Base-by-base conservation (phyloP, 1,140 invertebrate species). In the Mizuhopecten yessoensis region DNA sequence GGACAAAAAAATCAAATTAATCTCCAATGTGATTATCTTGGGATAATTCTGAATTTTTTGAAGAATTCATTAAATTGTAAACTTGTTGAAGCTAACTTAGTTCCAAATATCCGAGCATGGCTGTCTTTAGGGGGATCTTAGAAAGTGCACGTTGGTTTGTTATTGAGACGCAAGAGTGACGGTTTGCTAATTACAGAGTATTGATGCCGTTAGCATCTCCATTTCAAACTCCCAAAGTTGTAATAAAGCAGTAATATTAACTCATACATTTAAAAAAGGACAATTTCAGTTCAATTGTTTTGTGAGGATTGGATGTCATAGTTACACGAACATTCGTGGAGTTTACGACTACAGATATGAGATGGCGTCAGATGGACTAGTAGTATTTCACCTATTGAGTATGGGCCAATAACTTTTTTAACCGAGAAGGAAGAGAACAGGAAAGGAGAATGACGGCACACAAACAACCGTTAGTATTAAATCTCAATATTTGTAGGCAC, bases 251-350 rank as follows among this genome's bases (percentile, higher is more conserved):
- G 57, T 75, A n/a, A 75, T 75, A 23, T 29, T 29, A 75, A 75
- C n/a, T 75, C 57, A 75, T 29, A 29, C 0, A 75, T n/a, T 75
- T 29, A 75, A 75, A 75, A 75, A 75, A 75, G 23, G 57, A 75
- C 57, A 75, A 75, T 75, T 75, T 75, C 57, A 75, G 57, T 75
- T 75, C 57, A 75, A n/a, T 75, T 75, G 23, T 75, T 75, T 75
- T 75, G n/a, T 75, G n/a, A 7, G 57, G 57, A 75, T 75, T 29
- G 57, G 57, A 75, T 75, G n/a, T 23, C 57, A 13, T 75, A 29
- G 57, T 75, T 75, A 75, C 57, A 75, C 57, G 57, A 75, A 75
- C 57, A 11, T 11, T 29, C 57, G 23, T 75, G 57, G 23, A 39
- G 57, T 75, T 75, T 75, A 75, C n/a, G 57, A 75, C 57, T 29